A percentile compares a stretch with the other conserved stretches of the same genome.
Evolutionary conservation across 2,113 vertebrate genomes (phyloP).

Genomic region (Motacilla tschutschensis): DNA sequence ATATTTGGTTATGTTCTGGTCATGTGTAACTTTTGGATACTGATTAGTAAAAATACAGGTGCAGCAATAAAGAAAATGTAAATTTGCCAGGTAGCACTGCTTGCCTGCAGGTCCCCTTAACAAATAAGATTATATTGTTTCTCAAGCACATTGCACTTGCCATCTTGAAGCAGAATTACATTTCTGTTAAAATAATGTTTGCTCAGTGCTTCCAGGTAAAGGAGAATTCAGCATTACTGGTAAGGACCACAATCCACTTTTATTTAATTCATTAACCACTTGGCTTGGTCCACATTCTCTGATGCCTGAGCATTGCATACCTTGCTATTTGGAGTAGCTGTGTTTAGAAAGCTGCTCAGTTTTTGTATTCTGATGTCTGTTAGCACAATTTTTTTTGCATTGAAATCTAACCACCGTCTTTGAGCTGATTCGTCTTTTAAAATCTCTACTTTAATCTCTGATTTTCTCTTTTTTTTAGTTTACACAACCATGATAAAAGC

Average conservation of each 20-base stretch:
- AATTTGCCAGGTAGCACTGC: neutral
- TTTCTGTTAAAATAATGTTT: neutral
- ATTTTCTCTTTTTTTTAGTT: neutral
- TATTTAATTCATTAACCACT: neutral
- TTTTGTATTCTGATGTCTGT: neutral
- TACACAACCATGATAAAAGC: neutral
- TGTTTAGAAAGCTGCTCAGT: neutral
- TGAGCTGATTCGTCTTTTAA: neutral
- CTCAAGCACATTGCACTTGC: neutral
- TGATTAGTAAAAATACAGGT: neutral
- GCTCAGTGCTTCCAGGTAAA: neutral
- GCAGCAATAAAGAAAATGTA: neutral
- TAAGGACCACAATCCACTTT: neutral
- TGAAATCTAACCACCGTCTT: neutral
- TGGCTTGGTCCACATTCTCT: neutral
- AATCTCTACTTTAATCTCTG: neutral
- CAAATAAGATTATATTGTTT: neutral
- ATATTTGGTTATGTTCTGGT: neutral
- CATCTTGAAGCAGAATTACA: neutral
- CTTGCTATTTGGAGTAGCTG: neutral
- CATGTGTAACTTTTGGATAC: neutral
- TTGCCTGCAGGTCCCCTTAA: neutral
- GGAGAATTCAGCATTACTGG: neutral
- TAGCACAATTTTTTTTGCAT: neutral
- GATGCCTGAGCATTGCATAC: neutral